Evolutionary conservation across 2,888 invertebrate genomes (phyloP), one percentile per base, ranked within the genome.

Genomic region (Crocallis elinguaria): DNA sequence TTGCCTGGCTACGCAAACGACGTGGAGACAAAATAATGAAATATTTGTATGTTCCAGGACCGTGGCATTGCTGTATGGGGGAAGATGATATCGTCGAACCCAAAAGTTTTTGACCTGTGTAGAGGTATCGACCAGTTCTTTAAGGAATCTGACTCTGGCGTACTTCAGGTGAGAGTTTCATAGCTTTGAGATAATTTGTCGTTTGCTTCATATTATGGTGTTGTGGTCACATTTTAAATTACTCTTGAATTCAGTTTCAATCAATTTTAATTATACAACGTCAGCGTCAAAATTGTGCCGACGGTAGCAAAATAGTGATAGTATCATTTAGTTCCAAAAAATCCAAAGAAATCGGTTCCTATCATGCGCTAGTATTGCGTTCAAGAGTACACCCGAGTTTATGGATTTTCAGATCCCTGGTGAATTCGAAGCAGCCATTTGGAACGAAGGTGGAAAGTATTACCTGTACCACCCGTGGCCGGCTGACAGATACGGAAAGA

Each of bases 401-500:
- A n/a, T n/a, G n/a, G n/a, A n/a, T 49, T 51, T 33, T 3, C 57
- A 91, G 91, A 73, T 91, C 3, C 90, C 91, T 0, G 90, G 91
- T 0, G 90, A 88, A 55, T 79, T 77, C 5, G 91, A 91, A 66
- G 79, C 92, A 0, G 93, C 93, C 0, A 85, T 94, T 13, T 95
- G 94, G 93, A 85, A 86, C 0, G 90, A 92, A 41, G 92, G 92
- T 1, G 92, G 92, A 1, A 82, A 82, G 36, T 93, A 90, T 46
- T 95, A 94, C 61, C 67, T 93, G 49, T 94, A 93, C 66, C 94
- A 94, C 70, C 94, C 94, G 0, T 90, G 89, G 89, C 90, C 91
- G 0, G 86, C 90, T 0, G 88, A 90, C 33, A 67, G 72, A 29
- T 79, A 67, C 37, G 91, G 90, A 0, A 62, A 71, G n/a, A 80